Conservation (phyloP, 2,888 invertebrate genomes). For the Scaptomyza parva region DNA sequence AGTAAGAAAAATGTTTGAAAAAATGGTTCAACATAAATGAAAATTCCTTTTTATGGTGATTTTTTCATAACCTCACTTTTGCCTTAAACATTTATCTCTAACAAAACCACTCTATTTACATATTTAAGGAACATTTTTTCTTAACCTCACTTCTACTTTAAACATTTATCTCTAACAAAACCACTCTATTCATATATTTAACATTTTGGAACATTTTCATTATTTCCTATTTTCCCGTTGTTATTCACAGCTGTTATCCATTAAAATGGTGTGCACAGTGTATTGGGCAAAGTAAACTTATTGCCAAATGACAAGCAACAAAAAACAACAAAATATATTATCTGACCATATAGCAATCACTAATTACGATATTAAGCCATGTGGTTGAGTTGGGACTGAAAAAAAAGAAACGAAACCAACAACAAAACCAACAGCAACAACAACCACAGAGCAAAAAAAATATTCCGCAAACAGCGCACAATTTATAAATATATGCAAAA, state of each 20-base stretch:
- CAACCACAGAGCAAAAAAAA: constrained; percentile 30
- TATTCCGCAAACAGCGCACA: constrained; percentile 42
- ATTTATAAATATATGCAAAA: constrained; percentile 63
- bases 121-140: too few relatives aligned
- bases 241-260: not conserved
- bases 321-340: constrained; percentile 19
- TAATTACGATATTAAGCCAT: constrained; percentile 60
- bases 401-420: constrained; percentile 9
- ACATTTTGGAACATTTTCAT: not conserved
- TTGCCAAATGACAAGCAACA: constrained; percentile 14
- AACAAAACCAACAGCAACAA: constrained; percentile 25
- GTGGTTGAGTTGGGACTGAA: constrained; percentile 28
- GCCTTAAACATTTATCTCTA: not conserved
- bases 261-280: constrained; percentile 11
- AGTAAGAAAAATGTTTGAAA: too few relatives aligned
- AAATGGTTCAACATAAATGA: too few relatives aligned
- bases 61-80: not conserved
- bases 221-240: not conserved
- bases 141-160: not conserved
- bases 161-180: not conserved
- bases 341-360: constrained; percentile 40
- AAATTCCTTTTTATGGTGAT: too few relatives aligned
- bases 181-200: not conserved
- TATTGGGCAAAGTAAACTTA: constrained; percentile 28
- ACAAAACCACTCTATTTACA: not conserved